Evolutionary conservation across 2,888 invertebrate genomes (phyloP), one percentile per base, ranked within the genome.

Genomic region (Zaprionus bogoriensis): DNA sequence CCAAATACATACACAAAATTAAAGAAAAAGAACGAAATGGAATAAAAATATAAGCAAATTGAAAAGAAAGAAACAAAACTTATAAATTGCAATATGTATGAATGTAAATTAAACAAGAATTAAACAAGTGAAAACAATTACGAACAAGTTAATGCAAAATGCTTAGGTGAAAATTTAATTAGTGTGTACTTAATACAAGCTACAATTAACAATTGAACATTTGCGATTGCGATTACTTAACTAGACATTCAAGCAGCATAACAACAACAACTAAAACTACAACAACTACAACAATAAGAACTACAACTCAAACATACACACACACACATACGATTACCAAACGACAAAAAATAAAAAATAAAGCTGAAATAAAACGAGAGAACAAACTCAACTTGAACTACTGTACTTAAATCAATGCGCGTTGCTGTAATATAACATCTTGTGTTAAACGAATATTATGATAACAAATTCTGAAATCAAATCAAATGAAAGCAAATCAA

Each of bases 121-220:
- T 50, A 45, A 36, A 17, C 41, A 66, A 47, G 27, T 53, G 30
- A 42, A 50, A 64, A 50, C 19, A 17, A 46, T 55, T 51, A 48
- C 25, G 41, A 59, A 58, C 66, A 81, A 75, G 83, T 81, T 88
- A 77, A 85, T 81, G 81, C 74, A 80, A 82, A 80, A 68, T 72
- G 82, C 82, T 82, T 82, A 82, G 82, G 82, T 84, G 82, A 82
- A 84, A 82, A 84, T 83, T 83, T 78, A 87, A 85, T 87, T 88
- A 87, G 84, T 87, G 57, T 77, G 85, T 82, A 82, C 75, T 83
- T 84, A 84, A 86, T 77, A 12, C 19, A 28, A 27, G 42, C 44
- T 74, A 69, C 63, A 62, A 60, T 81, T 67, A 82, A 70, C 62
- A 75, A 81, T 72, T 79, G 71, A 77, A 20, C 4, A 39, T 20